Evolutionary conservation across 1,140 invertebrate species (phyloP), one percentile per base, ranked within the genome.

Genomic region (Centruroides vittatus): DNA sequence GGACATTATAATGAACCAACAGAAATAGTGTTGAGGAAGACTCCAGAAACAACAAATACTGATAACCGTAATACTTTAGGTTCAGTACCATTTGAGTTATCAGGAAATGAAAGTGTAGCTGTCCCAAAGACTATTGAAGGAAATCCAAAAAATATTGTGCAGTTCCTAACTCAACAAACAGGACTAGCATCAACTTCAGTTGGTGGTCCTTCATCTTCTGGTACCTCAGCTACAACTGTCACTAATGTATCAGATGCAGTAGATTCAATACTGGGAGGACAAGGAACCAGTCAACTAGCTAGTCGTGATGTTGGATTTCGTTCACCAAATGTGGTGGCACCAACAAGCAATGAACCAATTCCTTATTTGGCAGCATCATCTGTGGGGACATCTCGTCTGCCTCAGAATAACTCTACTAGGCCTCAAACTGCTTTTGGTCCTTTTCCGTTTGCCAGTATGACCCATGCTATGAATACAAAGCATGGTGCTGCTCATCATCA

Each of bases 381-480:
- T 68, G 57, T 62, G 65, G 66, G 58, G 69, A 67, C 50, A 66
- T 70, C 60, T 51, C 65, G 58, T 63, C 61, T 65, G 59, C 53
- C 67, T 54, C 54, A 65, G 57, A 60, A 64, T 59, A 58, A 58
- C 62, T 75, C 72, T 60, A 79, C 78, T 66, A 57, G 66, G 61
- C 50, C 63, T 56, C 56, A 57, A 61, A 74, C 73, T 62, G 79
- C 78, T 66, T 78, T 78, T 67, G 79, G 80, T 52, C 82, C 82
- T 67, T 91, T 86, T 74, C 88, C 89, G 13, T 93, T 90, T 72
- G 84, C 86, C 65, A 90, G 88, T 73, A 91, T 93, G 88, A 88
- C 86, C 57, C 88, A 91, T 70, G 88, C 88, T 56, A 81, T 81
- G 5, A 79, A 73, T 55, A 77, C 80, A 12, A 78, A 80, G 64